Base-by-base conservation (phyloP, 2,888 invertebrate species). In the Globia sparganii region DNA sequence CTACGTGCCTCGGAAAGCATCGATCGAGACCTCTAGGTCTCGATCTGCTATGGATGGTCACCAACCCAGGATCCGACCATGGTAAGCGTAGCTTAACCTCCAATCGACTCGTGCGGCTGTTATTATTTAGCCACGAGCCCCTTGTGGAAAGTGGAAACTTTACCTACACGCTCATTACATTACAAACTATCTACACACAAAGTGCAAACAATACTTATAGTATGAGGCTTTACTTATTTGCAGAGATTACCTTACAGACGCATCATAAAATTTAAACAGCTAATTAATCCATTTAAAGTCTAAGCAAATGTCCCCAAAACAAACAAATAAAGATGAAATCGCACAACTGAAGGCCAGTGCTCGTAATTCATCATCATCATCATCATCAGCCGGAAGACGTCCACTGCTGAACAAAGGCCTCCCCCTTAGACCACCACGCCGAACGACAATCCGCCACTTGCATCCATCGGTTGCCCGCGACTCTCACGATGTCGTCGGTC, bases 281-380 rank as follows among this genome's bases (percentile, higher is more conserved):
- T 56, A 58, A 53, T 2, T 49, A 31, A 58, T 68, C 58, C 28
- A n/a, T 5, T 53, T 21, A 34, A 34, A 53, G 2, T 28, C 11
- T 1, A 11, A 81, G 15, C 43, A 31, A 75, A 69, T 68, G 1
- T 43, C 31, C 4, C 18, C 11, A 25, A 49, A 65, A 53, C 49
- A 81, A 62, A 81, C 8, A 66, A 65, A 78, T 58, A 34, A 66
- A 58, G 18, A 61, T 2, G 3, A 66, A 61, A 67, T 66, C 18
- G 28, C 34, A 28, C 1, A 72, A 34, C 28, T 68, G 25, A 25
- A 49, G 49, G 43, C 15, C 13, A 46, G 5, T 18, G 25, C 25
- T 25, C 9, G 25, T 9, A 53, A 25, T 25, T n/a, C n/a, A n/a
- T n/a, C n/a, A n/a, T n/a, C n/a, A n/a, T n/a, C n/a, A n/a, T n/a